Base-by-base conservation (phyloP, 2,888 invertebrate species). In the Cataglyphis livida region DNA sequence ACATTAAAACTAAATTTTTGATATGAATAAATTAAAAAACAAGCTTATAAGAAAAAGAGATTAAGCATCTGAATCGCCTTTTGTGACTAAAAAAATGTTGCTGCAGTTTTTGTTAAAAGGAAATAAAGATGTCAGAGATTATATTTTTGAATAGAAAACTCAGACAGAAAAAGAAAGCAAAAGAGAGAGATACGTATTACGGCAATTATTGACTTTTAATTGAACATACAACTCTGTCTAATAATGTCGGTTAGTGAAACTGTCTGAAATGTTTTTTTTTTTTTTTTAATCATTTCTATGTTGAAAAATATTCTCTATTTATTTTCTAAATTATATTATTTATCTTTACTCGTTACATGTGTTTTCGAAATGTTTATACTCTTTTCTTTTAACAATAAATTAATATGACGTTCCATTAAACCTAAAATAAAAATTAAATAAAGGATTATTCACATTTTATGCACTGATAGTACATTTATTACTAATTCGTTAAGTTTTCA, bases 371-470 rank as follows among this genome's bases (percentile, higher is more conserved):
- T 54, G 6, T 21, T 57, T 57, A 71, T 25, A 1, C 7, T 0
- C n/a, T 25, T 25, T 25, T 25, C 25, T 25, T 10, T 1, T 35
- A 57, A 10, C 35, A 18, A 71, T 54, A 57, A 57, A 71, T 71
- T 70, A 54, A 35, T 21, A 7, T 32, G 15, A 5, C 9, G 21
- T 35, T 51, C 2, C 32, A 68, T 32, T 21, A 68, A 6, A 68
- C 3, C 6, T 68, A 38, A 32, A 71, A 57, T 10, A 18, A 18
- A 62, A 71, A 57, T 10, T 25, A 18, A 62, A 15, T n/a, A 32
- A 74, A 18, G 3, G 15, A 74, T 25, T n/a, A 62, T 61, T 59
- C 44, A 32, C 62, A 74, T 74, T 62, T 74, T 48, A 74, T 32
- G 15, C n/a, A 5, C 7, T 3, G 0, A 6, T 41, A 2, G 5